These are phyloP conservation scores for Pectinophora gossypiella DNA, from an alignment of 1,140 invertebrate species.

Conservation along the genomic window DNA sequence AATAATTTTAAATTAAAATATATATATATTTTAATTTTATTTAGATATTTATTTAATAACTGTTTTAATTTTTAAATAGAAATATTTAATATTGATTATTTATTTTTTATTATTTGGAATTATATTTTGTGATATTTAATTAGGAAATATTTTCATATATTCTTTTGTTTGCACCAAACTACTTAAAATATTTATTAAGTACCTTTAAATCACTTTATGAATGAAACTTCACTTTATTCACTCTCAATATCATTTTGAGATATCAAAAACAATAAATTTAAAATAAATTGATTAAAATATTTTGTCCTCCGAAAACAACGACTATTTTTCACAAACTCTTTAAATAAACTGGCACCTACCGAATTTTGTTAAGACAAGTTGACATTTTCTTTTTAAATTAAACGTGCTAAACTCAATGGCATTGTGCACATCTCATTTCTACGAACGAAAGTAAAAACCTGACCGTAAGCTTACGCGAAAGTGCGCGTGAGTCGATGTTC, in stretches of 20 bases:
- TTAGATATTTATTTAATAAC: background rate
- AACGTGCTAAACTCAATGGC: background rate
- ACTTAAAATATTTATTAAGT: background rate
- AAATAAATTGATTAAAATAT: too few species aligned
- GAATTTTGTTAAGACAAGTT: constrained; percentile 13
- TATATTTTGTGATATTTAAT: too few species aligned
- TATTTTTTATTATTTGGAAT: too few species aligned
- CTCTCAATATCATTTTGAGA: too few species aligned
- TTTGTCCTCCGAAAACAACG: too few species aligned
- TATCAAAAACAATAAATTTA: too few species aligned
- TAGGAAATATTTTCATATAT: too few species aligned
- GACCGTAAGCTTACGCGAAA: constrained; percentile 41
- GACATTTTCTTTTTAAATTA: constrained; percentile 18
- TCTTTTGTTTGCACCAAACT: too few species aligned
- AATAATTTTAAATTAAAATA: background rate
- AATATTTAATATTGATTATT: too few species aligned
- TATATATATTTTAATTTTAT: background rate
- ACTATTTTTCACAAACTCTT: background rate
- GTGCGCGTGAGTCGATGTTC: constrained; percentile 44
- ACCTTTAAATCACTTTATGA: too few species aligned
- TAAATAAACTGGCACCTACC: constrained; percentile 11
- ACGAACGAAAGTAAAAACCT: constrained; percentile 57
- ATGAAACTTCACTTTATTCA: too few species aligned
- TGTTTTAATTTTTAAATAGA: background rate
- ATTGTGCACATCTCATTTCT: constrained; percentile 39